These are phyloP conservation scores for Sebastes baramenuke DNA, from an alignment of 2,797 vertebrate species.

Conservation along the genomic window DNA sequence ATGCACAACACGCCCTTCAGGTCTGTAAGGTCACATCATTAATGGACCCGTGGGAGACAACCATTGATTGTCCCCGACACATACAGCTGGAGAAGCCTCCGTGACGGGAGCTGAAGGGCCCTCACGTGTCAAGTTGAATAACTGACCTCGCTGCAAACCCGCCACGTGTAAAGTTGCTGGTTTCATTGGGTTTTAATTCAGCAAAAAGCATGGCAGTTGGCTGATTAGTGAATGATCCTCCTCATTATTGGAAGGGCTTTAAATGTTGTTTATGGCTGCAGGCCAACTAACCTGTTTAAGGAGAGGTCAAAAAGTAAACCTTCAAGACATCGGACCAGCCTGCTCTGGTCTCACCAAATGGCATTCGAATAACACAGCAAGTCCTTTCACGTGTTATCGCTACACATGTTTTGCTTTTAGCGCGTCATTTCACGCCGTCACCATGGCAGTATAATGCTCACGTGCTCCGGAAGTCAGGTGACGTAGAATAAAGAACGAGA, in stretches of 20 bases:
- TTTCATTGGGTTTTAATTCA: background rate
- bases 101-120: background rate
- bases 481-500: too few species aligned
- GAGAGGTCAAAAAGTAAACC: too few species aligned
- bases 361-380: too few species aligned
- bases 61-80: background rate
- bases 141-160: rapidly evolving
- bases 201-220: background rate
- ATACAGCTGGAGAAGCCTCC: background rate
- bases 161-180: too few species aligned
- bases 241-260: background rate
- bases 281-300: background rate
- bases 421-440: too few species aligned
- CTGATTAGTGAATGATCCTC: background rate
- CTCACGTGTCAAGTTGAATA: background rate
- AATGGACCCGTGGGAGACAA: background rate
- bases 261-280: background rate
- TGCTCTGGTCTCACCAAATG: too few species aligned
- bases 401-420: too few species aligned
- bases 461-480: rapidly evolving
- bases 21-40: background rate
- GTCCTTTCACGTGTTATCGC: too few species aligned
- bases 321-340: too few species aligned
- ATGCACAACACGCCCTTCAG: background rate
- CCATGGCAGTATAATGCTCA: too few species aligned